Conservation (phyloP, 2,797 vertebrate genomes). For the Sebastes variabilis region DNA sequence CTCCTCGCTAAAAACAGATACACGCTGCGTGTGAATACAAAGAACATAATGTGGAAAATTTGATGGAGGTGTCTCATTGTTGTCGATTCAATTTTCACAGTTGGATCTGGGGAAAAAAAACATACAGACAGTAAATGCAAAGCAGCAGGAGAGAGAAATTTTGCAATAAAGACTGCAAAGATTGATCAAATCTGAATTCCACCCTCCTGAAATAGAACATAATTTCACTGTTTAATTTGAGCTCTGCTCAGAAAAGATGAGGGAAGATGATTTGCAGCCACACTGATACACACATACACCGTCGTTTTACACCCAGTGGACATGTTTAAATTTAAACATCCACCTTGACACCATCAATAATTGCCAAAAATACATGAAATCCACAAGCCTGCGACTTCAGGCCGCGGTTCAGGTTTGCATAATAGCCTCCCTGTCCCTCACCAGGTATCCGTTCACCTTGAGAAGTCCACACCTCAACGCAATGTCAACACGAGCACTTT, state of each 20-base stretch:
- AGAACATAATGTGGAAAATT: slow-evolving; percentile 59
- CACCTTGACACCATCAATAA: slow-evolving; percentile 58
- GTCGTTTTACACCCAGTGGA: slow-evolving; percentile 43
- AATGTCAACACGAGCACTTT: slow-evolving; percentile 78
- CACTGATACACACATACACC: not conserved
- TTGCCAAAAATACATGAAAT: slow-evolving; percentile 44
- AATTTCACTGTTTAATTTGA: slow-evolving; percentile 82
- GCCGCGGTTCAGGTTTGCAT: slow-evolving; percentile 75
- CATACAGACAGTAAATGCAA: slow-evolving; percentile 60
- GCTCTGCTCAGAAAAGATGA: slow-evolving; percentile 60
- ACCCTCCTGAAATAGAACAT: slow-evolving; percentile 65
- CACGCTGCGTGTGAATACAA: slow-evolving; percentile 56
- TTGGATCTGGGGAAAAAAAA: slow-evolving; percentile 33
- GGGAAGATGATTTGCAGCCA: slow-evolving; percentile 56
- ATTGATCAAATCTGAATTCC: slow-evolving; percentile 70
- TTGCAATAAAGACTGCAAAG: slow-evolving; percentile 69
- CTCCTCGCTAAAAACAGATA: slow-evolving; percentile 52
- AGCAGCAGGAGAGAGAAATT: slow-evolving; percentile 54
- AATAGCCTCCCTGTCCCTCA: slow-evolving; percentile 73
- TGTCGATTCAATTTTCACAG: slow-evolving; percentile 72
- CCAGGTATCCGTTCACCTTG: slow-evolving; percentile 82
- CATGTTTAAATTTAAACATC: slow-evolving; percentile 65
- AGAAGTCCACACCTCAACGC: slow-evolving; percentile 69
- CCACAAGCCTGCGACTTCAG: slow-evolving; percentile 25
- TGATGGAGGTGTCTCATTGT: slow-evolving; percentile 56